A percentile compares a stretch with the other conserved stretches of the same genome.
phyloP scores from a whole-genome alignment of 37 sponge, comb jelly and placozoan species.

The Bolinopsis microptera region DNA sequence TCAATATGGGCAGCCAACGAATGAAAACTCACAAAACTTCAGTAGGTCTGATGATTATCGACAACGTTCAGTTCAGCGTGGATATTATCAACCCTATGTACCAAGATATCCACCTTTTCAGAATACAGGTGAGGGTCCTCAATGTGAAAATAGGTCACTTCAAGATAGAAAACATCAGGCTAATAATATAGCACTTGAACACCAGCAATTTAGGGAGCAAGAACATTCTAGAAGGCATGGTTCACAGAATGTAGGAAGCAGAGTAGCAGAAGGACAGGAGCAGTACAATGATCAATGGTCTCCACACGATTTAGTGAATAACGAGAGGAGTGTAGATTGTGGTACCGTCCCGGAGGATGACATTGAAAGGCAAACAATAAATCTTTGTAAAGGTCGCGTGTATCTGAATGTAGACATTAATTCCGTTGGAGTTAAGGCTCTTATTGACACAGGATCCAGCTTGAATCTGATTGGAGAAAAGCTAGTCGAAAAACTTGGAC shows the following conservation, averaged over 20 bases:
- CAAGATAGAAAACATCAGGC: neutral
- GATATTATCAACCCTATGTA: neutral
- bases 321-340: slow-evolving; percentile 15
- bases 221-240: neutral
- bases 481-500: neutral
- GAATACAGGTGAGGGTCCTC: no score
- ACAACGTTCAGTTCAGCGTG: no score
- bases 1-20: no score
- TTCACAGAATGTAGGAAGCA: neutral
- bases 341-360: neutral
- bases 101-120: no score
- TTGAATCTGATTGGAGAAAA: neutral
- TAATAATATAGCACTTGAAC: neutral
- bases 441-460: slow-evolving; percentile 34
- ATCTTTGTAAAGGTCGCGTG: slow-evolving; percentile 15
- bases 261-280: neutral
- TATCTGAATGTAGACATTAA: neutral
- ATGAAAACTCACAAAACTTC: neutral
- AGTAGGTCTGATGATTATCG: neutral
- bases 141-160: neutral
- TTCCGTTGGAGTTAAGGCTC: neutral
- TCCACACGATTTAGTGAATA: neutral
- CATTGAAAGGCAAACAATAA: neutral
- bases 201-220: neutral
- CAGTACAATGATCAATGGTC: slow-evolving; percentile 32